phyloP scores from a whole-genome alignment of 2,113 vertebrate genomes.

The Chloropsis cyanopogon region DNA sequence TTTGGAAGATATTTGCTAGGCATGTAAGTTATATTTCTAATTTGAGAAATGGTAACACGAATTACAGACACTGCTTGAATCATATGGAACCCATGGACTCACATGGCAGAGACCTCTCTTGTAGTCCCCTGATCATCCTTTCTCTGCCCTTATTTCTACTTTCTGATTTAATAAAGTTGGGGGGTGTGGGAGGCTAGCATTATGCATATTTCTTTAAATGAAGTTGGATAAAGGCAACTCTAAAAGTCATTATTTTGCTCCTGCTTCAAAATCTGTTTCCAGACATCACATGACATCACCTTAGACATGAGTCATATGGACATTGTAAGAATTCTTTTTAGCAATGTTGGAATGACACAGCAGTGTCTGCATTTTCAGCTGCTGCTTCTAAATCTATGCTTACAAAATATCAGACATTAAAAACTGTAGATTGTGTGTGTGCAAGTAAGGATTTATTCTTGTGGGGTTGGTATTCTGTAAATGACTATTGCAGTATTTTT shows the following conservation, averaged over 20 bases:
- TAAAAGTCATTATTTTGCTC: background rate
- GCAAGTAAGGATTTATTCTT: background rate
- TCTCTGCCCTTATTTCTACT: background rate
- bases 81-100: background rate
- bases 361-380: background rate
- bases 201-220: background rate
- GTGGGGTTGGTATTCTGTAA: background rate
- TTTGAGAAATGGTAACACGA: background rate
- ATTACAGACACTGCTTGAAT: background rate
- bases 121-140: background rate
- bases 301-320: background rate
- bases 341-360: background rate
- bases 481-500: background rate
- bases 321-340: background rate
- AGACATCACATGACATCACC: background rate
- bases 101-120: background rate
- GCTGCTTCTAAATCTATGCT: background rate
- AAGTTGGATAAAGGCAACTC: background rate
- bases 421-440: background rate
- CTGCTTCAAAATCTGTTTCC: background rate
- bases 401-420: background rate
- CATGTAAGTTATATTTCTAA: background rate
- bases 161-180: background rate
- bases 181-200: background rate
- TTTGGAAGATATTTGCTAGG: background rate